Evolutionary conservation across 2,888 invertebrate species (phyloP), one percentile per base, ranked within the genome.

Genomic region (Watsonalla cultraria): DNA sequence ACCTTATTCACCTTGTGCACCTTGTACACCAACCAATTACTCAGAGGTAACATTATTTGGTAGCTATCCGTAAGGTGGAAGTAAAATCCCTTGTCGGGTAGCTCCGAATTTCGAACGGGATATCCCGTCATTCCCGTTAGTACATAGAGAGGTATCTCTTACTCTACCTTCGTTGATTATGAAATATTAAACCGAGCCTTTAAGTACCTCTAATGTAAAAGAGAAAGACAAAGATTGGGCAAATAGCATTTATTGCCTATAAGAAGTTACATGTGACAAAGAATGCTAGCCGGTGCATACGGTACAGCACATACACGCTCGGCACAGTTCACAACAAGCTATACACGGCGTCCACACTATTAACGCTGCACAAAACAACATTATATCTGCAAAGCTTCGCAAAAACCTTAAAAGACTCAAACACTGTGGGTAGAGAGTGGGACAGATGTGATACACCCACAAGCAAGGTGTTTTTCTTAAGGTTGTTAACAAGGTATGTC

Each of bases 281-380:
- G 11, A 42, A 11, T 46, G 47, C 37, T 68, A 68, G 0, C 49
- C 51, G 45, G 66, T 65, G 64, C 81, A 81, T 11, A 78, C 45
- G 7, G 74, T 52, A 76, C 81, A 78, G 62, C 81, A 81, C 11
- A 70, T 13, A 5, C 72, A 51, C 5, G 59, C 71, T 47, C 83
- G 77, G 57, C 66, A 68, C 9, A 76, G 6, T 60, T 84, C 85
- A 66, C 66, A 66, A 35, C 63, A 59, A 7, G 76, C 11, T 46
- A 85, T 77, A 73, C 82, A 83, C 35, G 82, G 82, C 7, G 77
- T 74, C 82, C 81, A 82, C 56, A 73, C 56, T 0, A 65, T n/a
- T 13, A 80, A 46, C n/a, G 81, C 80, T n/a, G 71, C 51, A 34
- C 65, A 60, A 63, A 78, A 81, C 58, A 83, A 6, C 5, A 70